Conservation (phyloP, 2,888 invertebrate species). For the Tetropium fuscum region DNA sequence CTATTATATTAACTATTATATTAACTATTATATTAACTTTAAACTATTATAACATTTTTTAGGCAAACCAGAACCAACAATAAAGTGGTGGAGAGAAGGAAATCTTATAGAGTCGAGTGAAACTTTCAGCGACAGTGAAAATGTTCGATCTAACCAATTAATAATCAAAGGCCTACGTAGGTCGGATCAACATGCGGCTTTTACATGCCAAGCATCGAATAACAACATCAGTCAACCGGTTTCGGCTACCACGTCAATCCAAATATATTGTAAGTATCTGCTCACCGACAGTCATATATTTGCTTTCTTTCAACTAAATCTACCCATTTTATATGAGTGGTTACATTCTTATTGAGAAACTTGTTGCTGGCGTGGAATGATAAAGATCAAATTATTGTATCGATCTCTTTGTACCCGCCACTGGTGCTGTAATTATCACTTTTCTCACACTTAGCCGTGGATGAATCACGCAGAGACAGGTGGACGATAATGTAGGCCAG, state of each 20-base stretch:
- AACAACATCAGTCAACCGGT: slow-evolving; percentile 78
- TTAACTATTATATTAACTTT: no score
- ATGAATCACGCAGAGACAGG: no score
- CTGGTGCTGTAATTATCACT: no score
- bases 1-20: no score
- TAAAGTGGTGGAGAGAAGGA: slow-evolving; percentile 83
- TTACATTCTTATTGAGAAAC: no score
- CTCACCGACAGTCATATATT: slow-evolving; percentile 28
- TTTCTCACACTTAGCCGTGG: no score
- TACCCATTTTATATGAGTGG: no score
- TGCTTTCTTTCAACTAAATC: no score
- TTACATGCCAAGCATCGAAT: slow-evolving; percentile 84
- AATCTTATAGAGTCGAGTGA: slow-evolving; percentile 73
- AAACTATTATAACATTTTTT: no score
- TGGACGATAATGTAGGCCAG: no score
- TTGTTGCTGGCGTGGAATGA: slow-evolving; percentile 5
- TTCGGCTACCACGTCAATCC: slow-evolving; percentile 77
- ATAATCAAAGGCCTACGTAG: slow-evolving; percentile 73
- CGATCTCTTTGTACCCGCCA: no score
- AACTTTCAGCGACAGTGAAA: slow-evolving; percentile 65
- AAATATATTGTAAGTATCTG: slow-evolving; percentile 78
- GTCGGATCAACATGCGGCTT: slow-evolving; percentile 79
- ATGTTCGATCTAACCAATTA: slow-evolving; percentile 72
- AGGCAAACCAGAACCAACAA: slow-evolving; percentile 80
- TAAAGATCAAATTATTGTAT: no score